Percentiles rank a stretch among this genome's conserved stretches.
Conservation (phyloP, 2,797 vertebrate genomes). For the Semotilus atromaculatus region DNA sequence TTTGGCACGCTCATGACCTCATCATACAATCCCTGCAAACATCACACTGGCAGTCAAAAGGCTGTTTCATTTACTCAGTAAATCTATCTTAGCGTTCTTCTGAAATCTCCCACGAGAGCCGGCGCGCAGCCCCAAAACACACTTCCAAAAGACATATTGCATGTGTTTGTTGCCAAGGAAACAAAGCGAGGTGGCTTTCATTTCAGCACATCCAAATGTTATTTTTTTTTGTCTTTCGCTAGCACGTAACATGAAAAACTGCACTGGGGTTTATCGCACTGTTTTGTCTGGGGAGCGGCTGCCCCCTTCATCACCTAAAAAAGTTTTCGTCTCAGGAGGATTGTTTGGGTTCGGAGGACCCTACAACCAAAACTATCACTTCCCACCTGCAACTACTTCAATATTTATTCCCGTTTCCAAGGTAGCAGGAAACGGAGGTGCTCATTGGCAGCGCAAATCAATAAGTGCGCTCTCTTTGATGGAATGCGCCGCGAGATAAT, state of each 20-base stretch:
- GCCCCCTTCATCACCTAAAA: background rate
- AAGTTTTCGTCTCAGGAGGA: background rate
- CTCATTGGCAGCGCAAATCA: conserved; percentile 56
- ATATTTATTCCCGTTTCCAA: conserved; percentile 59
- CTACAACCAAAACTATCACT: conserved; percentile 28
- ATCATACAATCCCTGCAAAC: conserved; percentile 34
- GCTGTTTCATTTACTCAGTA: conserved; percentile 53
- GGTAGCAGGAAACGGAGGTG: conserved; percentile 54
- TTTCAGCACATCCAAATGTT: conserved; percentile 50
- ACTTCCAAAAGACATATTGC: conserved; percentile 53
- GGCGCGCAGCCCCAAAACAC: conserved; percentile 42
- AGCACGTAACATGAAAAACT: conserved; percentile 45
- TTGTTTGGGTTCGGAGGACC: conserved; percentile 6
- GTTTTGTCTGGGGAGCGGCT: background rate
- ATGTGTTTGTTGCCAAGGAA: conserved; percentile 66
- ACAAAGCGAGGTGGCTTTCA: conserved; percentile 63
- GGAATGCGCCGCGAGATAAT: conserved; percentile 54
- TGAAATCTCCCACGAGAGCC: conserved; percentile 46
- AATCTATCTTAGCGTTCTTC: conserved; percentile 47
- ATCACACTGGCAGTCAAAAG: conserved; percentile 51
- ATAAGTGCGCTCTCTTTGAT: conserved; percentile 53
- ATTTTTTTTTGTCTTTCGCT: conserved; percentile 24
- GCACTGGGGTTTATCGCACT: conserved; percentile 5
- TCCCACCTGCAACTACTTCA: conserved; percentile 40
- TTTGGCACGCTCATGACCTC: conserved; percentile 30